Evolutionary conservation across 2,797 vertebrate genomes (phyloP), one percentile per base, ranked within the genome.

Genomic region (Scarus forsteni): DNA sequence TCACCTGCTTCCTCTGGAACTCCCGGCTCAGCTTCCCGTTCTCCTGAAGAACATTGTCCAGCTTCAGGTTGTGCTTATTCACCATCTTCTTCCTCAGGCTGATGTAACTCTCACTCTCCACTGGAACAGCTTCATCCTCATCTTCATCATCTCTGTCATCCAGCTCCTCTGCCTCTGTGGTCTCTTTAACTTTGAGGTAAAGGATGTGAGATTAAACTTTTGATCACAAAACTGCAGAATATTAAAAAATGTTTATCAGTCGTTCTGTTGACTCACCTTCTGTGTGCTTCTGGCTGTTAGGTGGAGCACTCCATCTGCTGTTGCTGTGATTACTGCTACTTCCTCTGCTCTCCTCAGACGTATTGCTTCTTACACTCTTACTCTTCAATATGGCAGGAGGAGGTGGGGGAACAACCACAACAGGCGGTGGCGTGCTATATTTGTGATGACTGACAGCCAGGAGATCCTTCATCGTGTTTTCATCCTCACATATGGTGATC

Each of bases 71-170:
- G 39, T 92, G 92, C 86, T 91, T 96, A 75, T 73, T 96, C 66
- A 92, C 92, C 88, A 94, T 94, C 82, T 90, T 96, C 92, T 96
- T 98, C 90, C 94, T 96, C 77, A 97, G 91, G 81, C 96, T 95
- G 79, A 96, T 95, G 0, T 97, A 98, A 81, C 97, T 99, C 83
- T 98, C 96, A 0, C 79, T 95, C 89, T 97, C 93, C 39, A 97
- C 87, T 14, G 93, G 80, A 69, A 97, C 88, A 16, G 89, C 88
- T 1, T 92, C 86, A 6, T 93, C 92, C 8, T 95, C 93, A 0
- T 87, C 85, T 0, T 95, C 93, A 48, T 94, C 93, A 0, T 95
- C 89, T 34, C 48, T 81, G 63, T 93, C 92, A 12, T 92, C 89
- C 38, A 73, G 91, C 64, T 95, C 94, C 53, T 94, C 93, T 8